These are phyloP conservation scores for Centroberyx gerrardi DNA, from an alignment of 2,797 vertebrate genomes.

Conservation along the genomic window DNA sequence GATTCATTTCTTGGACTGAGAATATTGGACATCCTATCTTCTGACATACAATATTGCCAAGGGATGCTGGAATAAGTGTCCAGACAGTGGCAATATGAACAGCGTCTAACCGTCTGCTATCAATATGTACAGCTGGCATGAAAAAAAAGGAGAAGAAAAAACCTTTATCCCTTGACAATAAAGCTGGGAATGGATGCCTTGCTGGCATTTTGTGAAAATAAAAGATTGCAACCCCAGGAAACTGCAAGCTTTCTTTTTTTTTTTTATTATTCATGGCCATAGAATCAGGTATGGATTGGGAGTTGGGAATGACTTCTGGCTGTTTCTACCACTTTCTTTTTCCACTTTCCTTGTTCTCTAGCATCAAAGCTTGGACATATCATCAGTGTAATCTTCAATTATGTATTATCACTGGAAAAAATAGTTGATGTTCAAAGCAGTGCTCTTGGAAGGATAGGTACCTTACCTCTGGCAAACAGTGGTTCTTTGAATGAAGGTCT, in stretches of 20 bases:
- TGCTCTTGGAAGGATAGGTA: not conserved
- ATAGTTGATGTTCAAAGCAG: not conserved
- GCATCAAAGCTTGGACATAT: slow-evolving; percentile 27
- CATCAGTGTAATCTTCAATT: not conserved
- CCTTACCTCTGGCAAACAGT: not conserved
- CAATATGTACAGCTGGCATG: slow-evolving; percentile 72
- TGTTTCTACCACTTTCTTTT: slow-evolving; percentile 5
- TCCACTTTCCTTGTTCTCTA: slow-evolving; percentile 12
- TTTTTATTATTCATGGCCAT: slow-evolving; percentile 36
- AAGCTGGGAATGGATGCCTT: slow-evolving; percentile 48
- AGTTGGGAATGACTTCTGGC: slow-evolving; percentile 25
- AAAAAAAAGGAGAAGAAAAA: slow-evolving; percentile 39
- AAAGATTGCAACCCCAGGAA: slow-evolving; percentile 43
- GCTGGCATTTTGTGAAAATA: slow-evolving; percentile 52
- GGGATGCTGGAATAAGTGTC: slow-evolving; percentile 61
- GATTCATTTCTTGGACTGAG: slow-evolving; percentile 74
- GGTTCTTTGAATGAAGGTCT: not conserved
- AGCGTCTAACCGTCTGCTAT: slow-evolving; percentile 65
- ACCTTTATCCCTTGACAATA: slow-evolving; percentile 60
- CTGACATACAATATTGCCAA: slow-evolving; percentile 71
- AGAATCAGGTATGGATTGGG: slow-evolving; percentile 38
- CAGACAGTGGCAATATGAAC: slow-evolving; percentile 47
- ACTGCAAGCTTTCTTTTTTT: slow-evolving; percentile 11
- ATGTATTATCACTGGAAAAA: not conserved
- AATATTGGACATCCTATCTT: slow-evolving; percentile 79